Evolutionary conservation across 2,888 invertebrate genomes (phyloP), one percentile per base, ranked within the genome.

Genomic region (Spisula subtruncata): DNA sequence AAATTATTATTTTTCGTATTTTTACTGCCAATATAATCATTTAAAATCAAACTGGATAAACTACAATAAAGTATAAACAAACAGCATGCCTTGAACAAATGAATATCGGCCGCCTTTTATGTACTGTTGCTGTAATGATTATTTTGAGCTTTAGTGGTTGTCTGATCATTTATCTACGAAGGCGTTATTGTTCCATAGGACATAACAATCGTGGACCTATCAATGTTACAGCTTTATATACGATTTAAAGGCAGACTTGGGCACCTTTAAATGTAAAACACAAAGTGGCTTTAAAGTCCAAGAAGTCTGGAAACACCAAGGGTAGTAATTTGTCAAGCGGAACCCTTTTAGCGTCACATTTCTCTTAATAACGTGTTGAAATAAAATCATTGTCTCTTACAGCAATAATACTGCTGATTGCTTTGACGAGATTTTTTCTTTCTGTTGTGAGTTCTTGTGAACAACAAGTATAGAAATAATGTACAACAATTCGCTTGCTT

Each of bases 311-410:
- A 71, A 4, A 32, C 71, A 8, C 32, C 18, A n/a, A 71, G 32
- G 29, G 32, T 32, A 32, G 71, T 71, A 29, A 71, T 71, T 71
- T 71, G 71, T 71, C 71, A 71, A 1, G 2, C 29, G 12, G 71
- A 25, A 4, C 71, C 29, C 29, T 71, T 32, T 71, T 71, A 71
- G 29, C n/a, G 71, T 71, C 71, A 32, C 71, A 32, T 71, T 71
- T 71, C 71, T 71, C 32, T 32, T 71, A 32, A 71, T 29, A 71
- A 71, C 71, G 29, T 29, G 29, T 8, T 32, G 10, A 8, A 71
- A 14, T 32, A 71, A 71, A 71, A 18, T 32, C 71, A 71, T 71
- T 71, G 71, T 71, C 29, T 71, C 32, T 71, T 71, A 71, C 32
- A 12, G 32, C 29, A 71, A 71, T 71, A 71, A 10, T 32, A 14